phyloP scores from a whole-genome alignment of 2,113 vertebrate genomes.

The Otolemur garnettii region DNA sequence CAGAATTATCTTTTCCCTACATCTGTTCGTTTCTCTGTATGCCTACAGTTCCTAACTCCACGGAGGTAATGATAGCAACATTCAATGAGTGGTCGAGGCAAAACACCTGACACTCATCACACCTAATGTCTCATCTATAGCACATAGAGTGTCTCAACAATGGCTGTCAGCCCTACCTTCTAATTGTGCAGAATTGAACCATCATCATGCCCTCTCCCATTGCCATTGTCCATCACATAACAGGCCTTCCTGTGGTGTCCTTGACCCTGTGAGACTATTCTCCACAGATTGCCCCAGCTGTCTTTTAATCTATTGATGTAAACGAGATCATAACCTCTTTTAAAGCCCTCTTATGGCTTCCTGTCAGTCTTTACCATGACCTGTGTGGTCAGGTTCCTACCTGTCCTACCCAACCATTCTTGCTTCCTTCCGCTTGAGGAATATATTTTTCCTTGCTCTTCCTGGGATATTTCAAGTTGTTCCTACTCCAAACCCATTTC shows the following conservation, averaged over 20 bases:
- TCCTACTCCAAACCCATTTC: not conserved
- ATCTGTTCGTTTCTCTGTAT: not conserved
- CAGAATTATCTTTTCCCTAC: not conserved
- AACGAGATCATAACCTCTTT: not conserved
- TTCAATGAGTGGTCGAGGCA: not conserved
- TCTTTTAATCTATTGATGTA: constrained; percentile 6
- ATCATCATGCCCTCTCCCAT: not conserved
- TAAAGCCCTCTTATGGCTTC: not conserved
- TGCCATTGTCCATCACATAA: not conserved
- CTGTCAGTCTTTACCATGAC: not conserved
- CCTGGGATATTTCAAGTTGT: constrained; percentile 14
- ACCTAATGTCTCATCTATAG: not conserved
- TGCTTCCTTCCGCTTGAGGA: not conserved
- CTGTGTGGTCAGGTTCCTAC: not conserved
- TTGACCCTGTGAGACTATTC: not conserved
- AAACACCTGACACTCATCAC: constrained; percentile 6
- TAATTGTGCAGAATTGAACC: not conserved
- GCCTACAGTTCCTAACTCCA: not conserved
- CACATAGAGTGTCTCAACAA: not conserved
- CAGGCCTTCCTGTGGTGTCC: not conserved
- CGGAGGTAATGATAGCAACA: not conserved
- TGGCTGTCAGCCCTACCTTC: not conserved
- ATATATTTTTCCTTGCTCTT: constrained; percentile 8
- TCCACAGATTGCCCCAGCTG: not conserved
- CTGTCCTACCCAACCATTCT: not conserved